These are phyloP conservation scores for Bufo gargarizans DNA, from an alignment of 2,113 vertebrate genomes.

Conservation along the genomic window DNA sequence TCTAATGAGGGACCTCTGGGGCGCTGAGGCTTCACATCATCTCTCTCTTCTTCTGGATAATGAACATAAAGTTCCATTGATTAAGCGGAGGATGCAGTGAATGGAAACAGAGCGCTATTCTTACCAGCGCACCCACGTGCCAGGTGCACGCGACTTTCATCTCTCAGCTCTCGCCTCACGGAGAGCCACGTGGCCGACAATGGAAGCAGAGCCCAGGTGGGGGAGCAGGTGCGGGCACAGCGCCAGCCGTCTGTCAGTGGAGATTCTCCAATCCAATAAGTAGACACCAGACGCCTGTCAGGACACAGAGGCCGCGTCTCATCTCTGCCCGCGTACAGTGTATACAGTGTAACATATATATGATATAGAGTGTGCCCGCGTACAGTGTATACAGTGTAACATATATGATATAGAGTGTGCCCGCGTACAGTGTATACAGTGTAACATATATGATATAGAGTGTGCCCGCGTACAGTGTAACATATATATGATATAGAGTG, in stretches of 20 bases:
- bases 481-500: too few relatives aligned
- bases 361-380: background rate
- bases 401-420: too few relatives aligned
- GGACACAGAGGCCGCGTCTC: background rate
- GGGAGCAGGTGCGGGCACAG: background rate
- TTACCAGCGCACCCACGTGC: background rate
- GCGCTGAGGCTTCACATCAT: background rate
- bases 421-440: too few relatives aligned
- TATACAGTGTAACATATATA: background rate
- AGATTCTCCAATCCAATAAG: slow-evolving; percentile 7
- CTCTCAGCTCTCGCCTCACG: background rate
- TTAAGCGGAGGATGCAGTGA: background rate
- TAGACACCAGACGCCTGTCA: slow-evolving; percentile 32
- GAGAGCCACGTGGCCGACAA: background rate
- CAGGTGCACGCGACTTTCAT: slow-evolving; percentile 35
- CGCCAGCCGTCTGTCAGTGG: slow-evolving; percentile 19
- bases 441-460: too few relatives aligned
- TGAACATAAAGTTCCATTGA: background rate
- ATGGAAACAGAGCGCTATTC: slow-evolving; percentile 13
- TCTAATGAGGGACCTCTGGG: background rate
- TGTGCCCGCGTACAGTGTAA: too few relatives aligned
- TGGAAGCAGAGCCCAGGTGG: background rate
- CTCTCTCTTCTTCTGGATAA: background rate
- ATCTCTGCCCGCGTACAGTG: background rate
- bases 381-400: too few relatives aligned